These are phyloP conservation scores for Hyles vespertilio DNA, from an alignment of 1,140 invertebrate genomes.

Conservation along the genomic window DNA sequence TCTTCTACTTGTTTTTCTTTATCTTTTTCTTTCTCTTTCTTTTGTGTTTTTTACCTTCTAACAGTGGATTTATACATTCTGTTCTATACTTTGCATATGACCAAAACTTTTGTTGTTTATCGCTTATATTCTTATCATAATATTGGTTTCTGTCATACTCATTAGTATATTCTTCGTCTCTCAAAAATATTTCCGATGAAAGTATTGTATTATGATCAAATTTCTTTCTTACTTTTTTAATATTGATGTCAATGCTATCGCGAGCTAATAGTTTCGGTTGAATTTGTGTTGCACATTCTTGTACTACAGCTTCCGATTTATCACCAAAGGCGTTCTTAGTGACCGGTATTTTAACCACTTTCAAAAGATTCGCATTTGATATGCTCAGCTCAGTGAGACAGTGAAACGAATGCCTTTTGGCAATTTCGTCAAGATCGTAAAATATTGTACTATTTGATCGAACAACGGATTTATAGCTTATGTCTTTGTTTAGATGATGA, in stretches of 20 bases:
- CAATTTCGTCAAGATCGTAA: constrained; percentile 55
- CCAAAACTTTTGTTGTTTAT: constrained; percentile 48
- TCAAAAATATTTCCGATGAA: constrained; percentile 51
- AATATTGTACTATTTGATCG: constrained; percentile 58
- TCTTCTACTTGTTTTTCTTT: constrained; percentile 40
- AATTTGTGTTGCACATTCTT: constrained; percentile 47
- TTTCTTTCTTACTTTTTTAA: constrained; percentile 32
- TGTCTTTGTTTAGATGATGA: constrained; percentile 35
- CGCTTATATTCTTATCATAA: constrained; percentile 16
- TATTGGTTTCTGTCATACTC: constrained; percentile 20
- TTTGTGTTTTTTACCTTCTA: constrained; percentile 39
- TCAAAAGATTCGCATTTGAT: constrained; percentile 27
- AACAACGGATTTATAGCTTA: constrained; percentile 31
- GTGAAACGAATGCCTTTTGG: constrained; percentile 54
- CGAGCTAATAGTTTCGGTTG: constrained; percentile 30
- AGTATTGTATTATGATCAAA: constrained; percentile 21
- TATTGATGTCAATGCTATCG: constrained; percentile 30
- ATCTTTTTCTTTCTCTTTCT: constrained; percentile 40
- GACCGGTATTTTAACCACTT: constrained; percentile 19
- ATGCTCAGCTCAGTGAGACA: constrained; percentile 30
- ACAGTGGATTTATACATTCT: constrained; percentile 39
- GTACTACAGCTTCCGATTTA: constrained; percentile 40
- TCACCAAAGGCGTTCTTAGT: constrained; percentile 25
- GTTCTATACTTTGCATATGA: constrained; percentile 53
- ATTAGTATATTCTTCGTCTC: constrained; percentile 23